Evolutionary conservation across 2,888 invertebrate species (phyloP).

Genomic region (Ellobium chinense): DNA sequence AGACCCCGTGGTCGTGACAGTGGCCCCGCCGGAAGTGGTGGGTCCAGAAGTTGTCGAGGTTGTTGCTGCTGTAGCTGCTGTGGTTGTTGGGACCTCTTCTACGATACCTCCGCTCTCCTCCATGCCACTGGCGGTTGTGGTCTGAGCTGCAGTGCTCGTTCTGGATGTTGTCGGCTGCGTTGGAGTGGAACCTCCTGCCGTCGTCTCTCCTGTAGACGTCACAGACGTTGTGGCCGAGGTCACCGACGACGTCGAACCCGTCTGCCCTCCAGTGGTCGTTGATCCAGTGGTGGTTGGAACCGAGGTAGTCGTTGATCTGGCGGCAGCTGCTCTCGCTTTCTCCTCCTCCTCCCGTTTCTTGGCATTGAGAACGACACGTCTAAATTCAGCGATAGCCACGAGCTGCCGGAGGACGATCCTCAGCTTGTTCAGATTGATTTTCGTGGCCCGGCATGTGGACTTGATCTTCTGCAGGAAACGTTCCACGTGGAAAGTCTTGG

Average conservation of each 20-base stretch:
- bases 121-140: not conserved
- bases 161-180: not conserved
- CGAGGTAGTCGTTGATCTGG: slow-evolving; percentile 1
- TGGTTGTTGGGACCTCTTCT: not conserved
- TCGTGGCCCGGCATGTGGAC: slow-evolving; percentile 40
- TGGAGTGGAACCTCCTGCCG: not conserved
- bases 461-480: slow-evolving; percentile 34
- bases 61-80: not conserved
- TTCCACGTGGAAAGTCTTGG: slow-evolving; percentile 31
- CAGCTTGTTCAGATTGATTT: slow-evolving; percentile 31
- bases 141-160: not conserved
- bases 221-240: not conserved
- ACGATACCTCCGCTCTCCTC: not conserved
- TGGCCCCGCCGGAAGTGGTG: not conserved
- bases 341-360: not conserved
- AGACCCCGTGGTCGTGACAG: not conserved
- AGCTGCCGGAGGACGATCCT: slow-evolving; percentile 17
- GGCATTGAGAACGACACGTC: slow-evolving; percentile 9
- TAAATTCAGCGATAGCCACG: slow-evolving; percentile 40
- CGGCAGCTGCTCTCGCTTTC: not conserved
- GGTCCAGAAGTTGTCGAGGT: not conserved
- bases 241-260: not conserved
- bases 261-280: not conserved
- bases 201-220: not conserved
- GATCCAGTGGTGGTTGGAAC: not conserved